Evolutionary conservation across 1,140 invertebrate species (phyloP), one percentile per base, ranked within the genome.

Genomic region (Pygmarrhopalites habei): DNA sequence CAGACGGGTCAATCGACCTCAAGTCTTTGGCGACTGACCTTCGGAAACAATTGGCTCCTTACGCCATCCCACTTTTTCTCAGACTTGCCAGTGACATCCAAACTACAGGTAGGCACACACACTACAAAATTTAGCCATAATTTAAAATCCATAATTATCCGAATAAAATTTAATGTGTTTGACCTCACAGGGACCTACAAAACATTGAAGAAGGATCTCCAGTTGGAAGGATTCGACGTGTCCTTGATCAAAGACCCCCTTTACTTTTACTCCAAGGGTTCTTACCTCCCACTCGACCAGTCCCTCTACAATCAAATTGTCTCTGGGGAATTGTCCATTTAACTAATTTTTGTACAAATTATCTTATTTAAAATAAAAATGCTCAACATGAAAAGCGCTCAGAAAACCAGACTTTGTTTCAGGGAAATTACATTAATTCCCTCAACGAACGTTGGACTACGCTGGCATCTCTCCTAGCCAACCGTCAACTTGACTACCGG

Each of bases 21-120:
- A 80, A 81, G 41, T 74, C 77, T 23, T 75, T 91, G 5, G 78
- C 81, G 0, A 75, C 79, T 44, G 82, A 82, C 23, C 72, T 93
- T 1, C 79, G 83, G 26, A 82, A 83, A 56, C 77, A 83, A n/a
- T 76, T 97, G 53, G 91, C 93, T 1, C 73, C 81, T 0, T 96
- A 95, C 75, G 92, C 93, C 0, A 77, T 88, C 41, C 94, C 94
- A 1, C 80, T 93, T 47, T 95, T 95, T 76, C 75, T 95, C 84
- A 82, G 81, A 77, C 21, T 79, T 81, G 29, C 79, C 1, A 64
- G 58, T 30, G 43, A 58, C 14, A 58, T 64, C 28, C 19, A 56
- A 17, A 58, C 55, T 56, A 64, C 62, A 32, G 62, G 63, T 60
- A 56, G 35, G 58, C 79, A 5, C 23, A 17, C 28, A 7, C n/a